Percentiles rank a stretch among this genome's conserved stretches.
phyloP scores from a whole-genome alignment of 2,888 invertebrate genomes.

The Holacanthella duospinosa region DNA sequence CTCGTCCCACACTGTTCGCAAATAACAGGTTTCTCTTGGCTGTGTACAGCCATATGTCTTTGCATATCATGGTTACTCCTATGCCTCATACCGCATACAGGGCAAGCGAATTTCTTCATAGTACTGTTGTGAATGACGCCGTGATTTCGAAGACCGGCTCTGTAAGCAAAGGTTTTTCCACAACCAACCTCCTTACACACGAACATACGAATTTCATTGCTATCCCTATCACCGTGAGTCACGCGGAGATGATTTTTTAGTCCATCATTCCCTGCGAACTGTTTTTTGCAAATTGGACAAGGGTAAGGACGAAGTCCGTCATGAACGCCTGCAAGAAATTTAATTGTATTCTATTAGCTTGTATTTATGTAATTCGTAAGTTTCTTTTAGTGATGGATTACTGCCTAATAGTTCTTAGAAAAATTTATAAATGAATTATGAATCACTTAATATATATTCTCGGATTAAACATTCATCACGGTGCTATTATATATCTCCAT shows the following conservation, averaged over 20 bases:
- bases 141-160: background rate
- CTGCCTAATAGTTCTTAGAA: no score
- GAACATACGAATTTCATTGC: background rate
- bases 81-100: background rate
- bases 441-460: no score
- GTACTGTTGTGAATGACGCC: background rate
- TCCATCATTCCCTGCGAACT: background rate
- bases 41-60: background rate
- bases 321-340: background rate
- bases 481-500: no score
- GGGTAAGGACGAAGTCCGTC: background rate
- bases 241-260: background rate
- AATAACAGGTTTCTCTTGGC: background rate
- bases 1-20: background rate
- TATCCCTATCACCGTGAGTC: background rate
- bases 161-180: background rate
- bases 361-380: no score
- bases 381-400: no score
- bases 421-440: no score
- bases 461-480: no score
- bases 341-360: background rate
- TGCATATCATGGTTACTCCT: background rate
- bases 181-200: background rate
- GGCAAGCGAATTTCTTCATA: background rate
- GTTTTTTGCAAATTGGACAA: background rate